phyloP scores from a whole-genome alignment of 2,797 vertebrate species.

The Rachycentron canadum region DNA sequence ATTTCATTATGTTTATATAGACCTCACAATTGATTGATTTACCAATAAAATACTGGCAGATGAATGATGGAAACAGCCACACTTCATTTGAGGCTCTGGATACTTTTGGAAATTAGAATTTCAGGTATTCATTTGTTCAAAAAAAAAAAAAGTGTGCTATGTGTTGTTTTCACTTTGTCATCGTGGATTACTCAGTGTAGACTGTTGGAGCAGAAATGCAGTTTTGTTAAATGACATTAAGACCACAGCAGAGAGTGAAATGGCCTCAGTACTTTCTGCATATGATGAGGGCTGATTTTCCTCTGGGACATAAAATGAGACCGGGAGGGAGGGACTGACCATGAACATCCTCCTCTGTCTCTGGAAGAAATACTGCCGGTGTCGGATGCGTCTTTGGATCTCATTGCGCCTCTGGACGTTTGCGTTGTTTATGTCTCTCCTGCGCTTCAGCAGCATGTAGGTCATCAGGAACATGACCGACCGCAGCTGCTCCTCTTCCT shows the following conservation, averaged over 20 bases:
- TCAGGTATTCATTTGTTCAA: background rate
- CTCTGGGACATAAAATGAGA: background rate
- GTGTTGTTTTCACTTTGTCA: background rate
- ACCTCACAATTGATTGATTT: background rate
- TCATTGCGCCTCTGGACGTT: slow-evolving; percentile 79
- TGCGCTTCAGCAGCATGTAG: slow-evolving; percentile 83
- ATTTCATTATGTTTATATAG: too few species aligned
- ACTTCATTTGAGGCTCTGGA: background rate
- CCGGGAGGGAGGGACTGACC: slow-evolving; percentile 62
- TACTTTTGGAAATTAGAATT: background rate
- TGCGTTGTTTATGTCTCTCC: slow-evolving; percentile 77
- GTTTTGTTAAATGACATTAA: too few species aligned
- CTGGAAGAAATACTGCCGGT: slow-evolving; percentile 86
- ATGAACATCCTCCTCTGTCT: slow-evolving; percentile 85
- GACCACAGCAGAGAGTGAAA: too few species aligned
- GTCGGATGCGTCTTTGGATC: slow-evolving; percentile 81
- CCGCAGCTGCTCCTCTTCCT: slow-evolving; percentile 73
- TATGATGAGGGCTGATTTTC: background rate
- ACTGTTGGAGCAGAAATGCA: background rate
- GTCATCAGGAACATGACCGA: slow-evolving; percentile 82
- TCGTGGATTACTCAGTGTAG: background rate
- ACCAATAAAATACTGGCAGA: too few species aligned
- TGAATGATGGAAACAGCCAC: too few species aligned
- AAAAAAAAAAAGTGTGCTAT: too few species aligned
- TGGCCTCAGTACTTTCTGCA: background rate